Conservation (phyloP, 2,113 vertebrate genomes). For the Ondatra zibethicus region DNA sequence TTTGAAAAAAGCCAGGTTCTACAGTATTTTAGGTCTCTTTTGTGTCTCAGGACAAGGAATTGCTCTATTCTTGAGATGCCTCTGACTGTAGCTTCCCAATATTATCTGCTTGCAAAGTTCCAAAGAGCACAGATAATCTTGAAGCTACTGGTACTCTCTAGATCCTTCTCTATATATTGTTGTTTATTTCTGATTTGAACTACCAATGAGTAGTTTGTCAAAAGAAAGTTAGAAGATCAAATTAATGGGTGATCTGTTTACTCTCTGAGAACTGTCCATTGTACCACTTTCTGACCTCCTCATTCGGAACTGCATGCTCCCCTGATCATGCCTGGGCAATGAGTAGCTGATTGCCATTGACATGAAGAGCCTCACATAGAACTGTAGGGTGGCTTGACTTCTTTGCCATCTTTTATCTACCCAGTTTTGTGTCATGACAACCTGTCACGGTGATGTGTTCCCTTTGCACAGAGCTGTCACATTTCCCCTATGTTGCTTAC, state of each 20-base stretch:
- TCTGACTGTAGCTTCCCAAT: background rate
- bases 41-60: background rate
- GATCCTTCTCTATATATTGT: background rate
- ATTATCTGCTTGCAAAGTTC: background rate
- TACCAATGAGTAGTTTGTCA: background rate
- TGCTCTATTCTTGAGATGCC: background rate
- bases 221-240: background rate
- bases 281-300: background rate
- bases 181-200: background rate
- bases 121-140: background rate
- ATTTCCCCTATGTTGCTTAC: background rate
- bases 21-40: background rate
- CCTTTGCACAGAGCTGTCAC: background rate
- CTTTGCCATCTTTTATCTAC: background rate
- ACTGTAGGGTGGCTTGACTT: background rate
- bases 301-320: background rate
- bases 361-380: background rate
- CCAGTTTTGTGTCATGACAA: background rate
- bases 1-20: constrained; percentile 14
- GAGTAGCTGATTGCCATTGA: background rate
- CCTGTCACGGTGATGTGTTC: background rate
- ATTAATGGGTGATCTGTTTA: background rate
- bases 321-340: background rate
- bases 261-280: background rate
- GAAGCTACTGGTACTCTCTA: background rate